Evolutionary conservation across 2,888 invertebrate genomes (phyloP), one percentile per base, ranked within the genome.

Genomic region (Sthenelais limicola): DNA sequence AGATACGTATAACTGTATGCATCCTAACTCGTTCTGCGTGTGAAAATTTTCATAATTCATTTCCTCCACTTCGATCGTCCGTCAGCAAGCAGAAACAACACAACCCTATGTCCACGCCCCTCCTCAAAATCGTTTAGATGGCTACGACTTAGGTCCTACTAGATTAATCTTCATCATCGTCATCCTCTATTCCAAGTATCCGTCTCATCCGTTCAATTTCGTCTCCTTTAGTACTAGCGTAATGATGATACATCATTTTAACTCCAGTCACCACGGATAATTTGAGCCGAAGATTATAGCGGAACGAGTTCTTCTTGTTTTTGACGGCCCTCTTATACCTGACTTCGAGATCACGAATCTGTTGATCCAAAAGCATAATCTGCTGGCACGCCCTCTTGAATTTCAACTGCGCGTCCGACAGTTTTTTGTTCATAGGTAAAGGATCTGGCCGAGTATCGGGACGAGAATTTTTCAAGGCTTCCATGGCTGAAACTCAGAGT

Each of bases 191-290:
- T 51, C 68, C 68, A 26, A 78, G 47, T 72, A 81, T 80, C 62
- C 83, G 74, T 28, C 83, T 77, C 24, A 85, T 75, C 54, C 79
- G 74, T 32, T 79, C 79, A 4, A 84, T 73, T 73, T 85, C 85
- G 28, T 85, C 85, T 1, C 84, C 83, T 77, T 85, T 84, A 3
- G 83, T 83, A 74, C 83, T 83, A 24, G 83, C 83, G 76, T 83
- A 84, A 73, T 85, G 85, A 74, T 85, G 85, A 68, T 85, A 85
- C 85, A 85, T 85, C 85, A 85, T 85, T 75, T 85, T 85, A n/a
- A 85, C 83, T 5, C 85, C 85, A 0, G 85, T 85, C 47, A 82
- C 83, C 15, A 82, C 83, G 1, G 85, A 85, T 47, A 85, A 75
- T 52, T 82, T 74, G 26, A 85, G 74, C 26, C 85, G 74, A 33